Conservation (phyloP, 1,140 invertebrate genomes). For the Sitophilus oryzae region DNA sequence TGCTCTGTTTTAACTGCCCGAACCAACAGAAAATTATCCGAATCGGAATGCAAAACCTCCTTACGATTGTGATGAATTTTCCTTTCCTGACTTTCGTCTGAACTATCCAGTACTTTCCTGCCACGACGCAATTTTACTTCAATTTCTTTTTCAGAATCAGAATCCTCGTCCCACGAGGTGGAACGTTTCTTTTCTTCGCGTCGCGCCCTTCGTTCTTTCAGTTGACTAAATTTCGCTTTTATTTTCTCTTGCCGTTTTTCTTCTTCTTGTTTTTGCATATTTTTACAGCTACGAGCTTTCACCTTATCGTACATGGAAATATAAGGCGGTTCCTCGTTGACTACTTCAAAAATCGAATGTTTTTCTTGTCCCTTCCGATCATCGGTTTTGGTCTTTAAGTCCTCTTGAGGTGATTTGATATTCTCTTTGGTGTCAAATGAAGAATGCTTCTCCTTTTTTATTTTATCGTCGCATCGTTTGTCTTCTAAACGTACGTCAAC, state of each 20-base stretch:
- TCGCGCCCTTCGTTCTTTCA: slow-evolving; percentile 81
- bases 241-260: slow-evolving; percentile 80
- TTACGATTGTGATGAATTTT: slow-evolving; percentile 40
- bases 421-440: slow-evolving; percentile 7
- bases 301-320: slow-evolving; percentile 99
- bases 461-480: slow-evolving; percentile 43
- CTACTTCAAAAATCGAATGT: slow-evolving; percentile 88
- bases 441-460: slow-evolving; percentile 29
- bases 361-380: slow-evolving; percentile 60
- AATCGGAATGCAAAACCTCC: slow-evolving; percentile 48
- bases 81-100: slow-evolving; percentile 46
- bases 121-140: slow-evolving; percentile 33
- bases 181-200: slow-evolving; percentile 81
- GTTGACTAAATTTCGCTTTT: slow-evolving; percentile 81
- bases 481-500: slow-evolving; percentile 50
- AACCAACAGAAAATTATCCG: slow-evolving; percentile 31
- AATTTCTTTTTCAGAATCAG: slow-evolving; percentile 53
- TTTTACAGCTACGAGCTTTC: slow-evolving; percentile 88
- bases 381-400: slow-evolving; percentile 28
- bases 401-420: slow-evolving; percentile 11
- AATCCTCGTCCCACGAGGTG: slow-evolving; percentile 78
- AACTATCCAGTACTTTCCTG: slow-evolving; percentile 49
- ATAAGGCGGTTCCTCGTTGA: slow-evolving; percentile 83
- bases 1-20: slow-evolving; percentile 43
- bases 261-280: slow-evolving; percentile 86